Percentiles rank a stretch among this genome's conserved stretches.
Evolutionary conservation across 2,888 invertebrate species (phyloP).

Genomic region (Orthosia gracilis): DNA sequence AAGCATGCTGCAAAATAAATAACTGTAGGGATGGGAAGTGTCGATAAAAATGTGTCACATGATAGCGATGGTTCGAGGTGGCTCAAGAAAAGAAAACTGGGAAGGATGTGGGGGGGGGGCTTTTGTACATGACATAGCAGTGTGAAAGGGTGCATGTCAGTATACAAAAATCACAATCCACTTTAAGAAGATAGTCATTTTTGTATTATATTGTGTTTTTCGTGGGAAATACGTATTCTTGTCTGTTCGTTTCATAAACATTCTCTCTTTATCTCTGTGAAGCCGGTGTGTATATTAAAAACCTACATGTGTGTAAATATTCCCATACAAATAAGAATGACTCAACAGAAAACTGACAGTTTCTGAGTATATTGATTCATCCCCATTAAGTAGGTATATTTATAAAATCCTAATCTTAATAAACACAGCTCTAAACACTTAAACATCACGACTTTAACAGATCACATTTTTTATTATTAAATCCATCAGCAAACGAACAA

Average conservation of each 20-base stretch:
- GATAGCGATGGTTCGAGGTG: conserved; percentile 28
- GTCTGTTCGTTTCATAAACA: neutral
- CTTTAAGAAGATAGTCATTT: neutral
- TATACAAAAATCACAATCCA: neutral
- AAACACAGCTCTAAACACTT: conserved; percentile 26
- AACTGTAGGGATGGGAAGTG: conserved; percentile 40
- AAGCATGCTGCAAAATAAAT: conserved; percentile 60
- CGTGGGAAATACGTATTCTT: neutral
- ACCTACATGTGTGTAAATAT: neutral
- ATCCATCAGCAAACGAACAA: conserved; percentile 26
- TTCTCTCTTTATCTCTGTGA: neutral
- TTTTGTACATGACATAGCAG: neutral
- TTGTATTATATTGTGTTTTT: neutral
- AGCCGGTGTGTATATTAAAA: neutral
- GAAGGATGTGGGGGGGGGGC: too few species aligned
- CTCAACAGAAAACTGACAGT: neutral
- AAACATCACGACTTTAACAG: conserved; percentile 19
- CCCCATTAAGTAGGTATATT: conserved; percentile 6
- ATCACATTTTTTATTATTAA: conserved; percentile 30
- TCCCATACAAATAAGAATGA: conserved; percentile 13
- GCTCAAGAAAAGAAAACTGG: too few species aligned
- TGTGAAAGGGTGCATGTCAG: neutral
- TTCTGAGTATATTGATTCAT: conserved; percentile 13
- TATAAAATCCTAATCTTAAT: conserved; percentile 28
- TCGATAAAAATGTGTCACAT: conserved; percentile 4